These are phyloP conservation scores for Fistularia tabacaria DNA, from an alignment of 2,797 vertebrate species.

Conservation along the genomic window DNA sequence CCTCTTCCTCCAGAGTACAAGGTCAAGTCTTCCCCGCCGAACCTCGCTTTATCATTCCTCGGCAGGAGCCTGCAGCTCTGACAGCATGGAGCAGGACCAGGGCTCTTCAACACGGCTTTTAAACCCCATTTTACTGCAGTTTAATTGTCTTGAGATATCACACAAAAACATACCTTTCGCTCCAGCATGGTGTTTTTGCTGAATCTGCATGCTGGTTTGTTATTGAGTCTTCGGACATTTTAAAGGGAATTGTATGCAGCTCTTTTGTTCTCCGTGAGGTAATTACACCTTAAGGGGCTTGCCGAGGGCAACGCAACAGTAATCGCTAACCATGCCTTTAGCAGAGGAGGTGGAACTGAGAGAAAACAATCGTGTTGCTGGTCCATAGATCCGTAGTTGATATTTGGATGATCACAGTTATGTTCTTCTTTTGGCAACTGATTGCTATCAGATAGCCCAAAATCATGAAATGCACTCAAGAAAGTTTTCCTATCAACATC, in stretches of 20 bases:
- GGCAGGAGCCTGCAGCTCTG: constrained; percentile 41
- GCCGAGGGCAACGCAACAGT: constrained; percentile 39
- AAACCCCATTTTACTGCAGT: constrained; percentile 20
- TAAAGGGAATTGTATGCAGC: neutral
- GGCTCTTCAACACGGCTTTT: neutral
- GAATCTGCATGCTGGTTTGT: constrained; percentile 44
- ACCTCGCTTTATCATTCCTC: constrained; percentile 55
- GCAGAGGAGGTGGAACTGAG: constrained; percentile 19
- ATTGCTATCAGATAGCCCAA: too few species aligned
- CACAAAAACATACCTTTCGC: constrained; percentile 11
- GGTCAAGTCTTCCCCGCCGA: constrained; percentile 54
- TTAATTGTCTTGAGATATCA: constrained; percentile 24
- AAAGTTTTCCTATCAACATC: too few species aligned
- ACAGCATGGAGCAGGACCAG: constrained; percentile 12
- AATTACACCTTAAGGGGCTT: constrained; percentile 30
- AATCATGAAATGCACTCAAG: too few species aligned
- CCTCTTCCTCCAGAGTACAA: constrained; percentile 41
- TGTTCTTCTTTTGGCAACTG: too few species aligned
- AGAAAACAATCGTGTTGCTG: constrained; percentile 26
- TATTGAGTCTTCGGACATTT: neutral
- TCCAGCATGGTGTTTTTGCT: constrained; percentile 27
- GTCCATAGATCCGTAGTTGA: neutral
- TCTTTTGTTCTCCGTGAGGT: constrained; percentile 34
- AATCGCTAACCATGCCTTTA: constrained; percentile 34
- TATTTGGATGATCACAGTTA: neutral